Conservation (phyloP, 2,888 invertebrate species). For the Apocheima hispidaria region DNA sequence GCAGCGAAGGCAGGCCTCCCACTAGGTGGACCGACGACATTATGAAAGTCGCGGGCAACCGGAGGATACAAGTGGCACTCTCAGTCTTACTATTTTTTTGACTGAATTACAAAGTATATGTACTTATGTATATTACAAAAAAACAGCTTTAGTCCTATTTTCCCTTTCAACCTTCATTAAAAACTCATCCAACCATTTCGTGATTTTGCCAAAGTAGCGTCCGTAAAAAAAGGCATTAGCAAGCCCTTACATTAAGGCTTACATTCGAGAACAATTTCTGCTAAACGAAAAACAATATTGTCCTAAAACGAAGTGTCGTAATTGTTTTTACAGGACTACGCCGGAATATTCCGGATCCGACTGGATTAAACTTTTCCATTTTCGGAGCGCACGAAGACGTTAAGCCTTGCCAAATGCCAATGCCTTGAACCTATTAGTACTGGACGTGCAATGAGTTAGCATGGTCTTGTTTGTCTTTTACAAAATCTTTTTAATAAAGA, state of each 20-base stretch:
- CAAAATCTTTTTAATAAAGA: not conserved
- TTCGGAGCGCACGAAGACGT: constrained; percentile 25
- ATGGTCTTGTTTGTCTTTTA: not conserved
- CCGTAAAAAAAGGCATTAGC: constrained; percentile 21
- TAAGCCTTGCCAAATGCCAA: constrained; percentile 26
- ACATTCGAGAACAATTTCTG: constrained; percentile 14
- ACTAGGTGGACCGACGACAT: no score
- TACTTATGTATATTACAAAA: not conserved
- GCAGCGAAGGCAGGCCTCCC: no score
- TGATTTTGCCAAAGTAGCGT: constrained; percentile 11
- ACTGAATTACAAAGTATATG: no score
- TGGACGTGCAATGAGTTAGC: not conserved
- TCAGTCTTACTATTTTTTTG: no score
- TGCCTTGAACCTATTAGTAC: not conserved
- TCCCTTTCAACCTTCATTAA: constrained; percentile 1
- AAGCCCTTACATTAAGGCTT: constrained; percentile 7
- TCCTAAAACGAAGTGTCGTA: constrained; percentile 30
- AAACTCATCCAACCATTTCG: constrained; percentile 7
- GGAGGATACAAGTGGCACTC: no score
- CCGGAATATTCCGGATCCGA: constrained; percentile 3
- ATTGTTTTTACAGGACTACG: constrained; percentile 31
- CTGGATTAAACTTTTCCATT: constrained; percentile 42
- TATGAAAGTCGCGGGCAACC: no score
- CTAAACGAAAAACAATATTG: constrained; percentile 37
- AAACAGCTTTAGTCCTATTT: not conserved